Evolutionary conservation across 2,797 vertebrate species (phyloP).

Genomic region (Galagoides demidoff): DNA sequence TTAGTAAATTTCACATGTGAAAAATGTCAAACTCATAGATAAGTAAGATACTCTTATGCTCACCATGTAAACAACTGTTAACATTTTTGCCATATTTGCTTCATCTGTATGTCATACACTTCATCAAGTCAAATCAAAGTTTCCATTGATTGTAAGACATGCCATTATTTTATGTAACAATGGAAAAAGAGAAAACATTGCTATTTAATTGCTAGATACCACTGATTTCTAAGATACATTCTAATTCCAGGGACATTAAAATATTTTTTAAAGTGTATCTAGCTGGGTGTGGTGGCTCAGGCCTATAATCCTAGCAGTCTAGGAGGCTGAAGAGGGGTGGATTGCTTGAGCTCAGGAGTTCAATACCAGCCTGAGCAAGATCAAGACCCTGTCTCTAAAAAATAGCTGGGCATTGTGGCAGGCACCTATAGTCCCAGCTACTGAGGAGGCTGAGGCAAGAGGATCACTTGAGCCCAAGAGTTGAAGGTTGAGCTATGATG

Average conservation of each 20-base stretch:
- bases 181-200: background rate
- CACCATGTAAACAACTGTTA: background rate
- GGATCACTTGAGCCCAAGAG: no score
- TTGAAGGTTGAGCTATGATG: no score
- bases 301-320: no score
- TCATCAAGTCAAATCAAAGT: background rate
- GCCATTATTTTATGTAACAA: background rate
- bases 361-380: no score
- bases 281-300: no score
- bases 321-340: no score
- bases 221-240: background rate
- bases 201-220: background rate
- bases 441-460: no score
- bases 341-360: no score
- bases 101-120: background rate
- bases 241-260: background rate
- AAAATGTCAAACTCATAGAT: background rate
- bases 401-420: no score
- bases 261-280: background rate
- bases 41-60: background rate
- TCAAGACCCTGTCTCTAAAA: no score
- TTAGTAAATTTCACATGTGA: background rate
- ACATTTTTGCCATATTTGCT: constrained; percentile 18
- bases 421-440: no score
- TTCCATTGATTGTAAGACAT: background rate